Percentiles rank a stretch among this genome's conserved stretches.
Evolutionary conservation across 2,888 invertebrate species (phyloP).

Genomic region (Agriotes lineatus): DNA sequence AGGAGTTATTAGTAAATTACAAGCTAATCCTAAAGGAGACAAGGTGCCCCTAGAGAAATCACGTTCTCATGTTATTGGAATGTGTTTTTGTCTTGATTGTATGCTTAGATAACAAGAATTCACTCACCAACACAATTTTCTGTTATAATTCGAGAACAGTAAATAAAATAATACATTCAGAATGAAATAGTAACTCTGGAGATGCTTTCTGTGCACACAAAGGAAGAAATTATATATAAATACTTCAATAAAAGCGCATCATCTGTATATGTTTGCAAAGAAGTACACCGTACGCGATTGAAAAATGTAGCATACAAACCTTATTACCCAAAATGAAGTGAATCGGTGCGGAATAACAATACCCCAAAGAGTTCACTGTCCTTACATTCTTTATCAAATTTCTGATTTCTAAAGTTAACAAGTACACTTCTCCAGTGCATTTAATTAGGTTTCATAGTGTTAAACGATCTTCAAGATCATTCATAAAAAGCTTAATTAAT

Average conservation of each 20-base stretch:
- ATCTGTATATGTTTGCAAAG: slow-evolving; percentile 17
- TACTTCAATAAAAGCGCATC: slow-evolving; percentile 17
- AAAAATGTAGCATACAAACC: too few species aligned
- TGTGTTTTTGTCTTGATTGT: slow-evolving; percentile 24
- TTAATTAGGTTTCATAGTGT: slow-evolving; percentile 34
- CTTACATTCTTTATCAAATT: neutral
- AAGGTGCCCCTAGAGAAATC: too few species aligned
- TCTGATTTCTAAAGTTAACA: neutral
- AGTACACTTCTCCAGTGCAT: slow-evolving; percentile 6
- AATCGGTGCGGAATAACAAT: too few species aligned
- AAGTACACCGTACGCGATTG: slow-evolving; percentile 20
- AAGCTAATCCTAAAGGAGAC: too few species aligned
- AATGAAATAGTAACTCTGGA: slow-evolving; percentile 21
- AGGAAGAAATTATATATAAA: slow-evolving; percentile 18
- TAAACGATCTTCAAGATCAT: slow-evolving; percentile 29
- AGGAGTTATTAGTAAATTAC: too few species aligned
- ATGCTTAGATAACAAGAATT: slow-evolving; percentile 35
- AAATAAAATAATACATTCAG: slow-evolving; percentile 29
- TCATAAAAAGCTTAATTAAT: slow-evolving; percentile 35
- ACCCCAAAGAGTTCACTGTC: too few species aligned
- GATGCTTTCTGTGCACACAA: slow-evolving; percentile 22
- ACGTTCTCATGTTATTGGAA: slow-evolving; percentile 21
- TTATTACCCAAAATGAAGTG: too few species aligned
- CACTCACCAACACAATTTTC: slow-evolving; percentile 26
- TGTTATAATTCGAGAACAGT: slow-evolving; percentile 25